phyloP scores from a whole-genome alignment of 2,888 invertebrate species.

The Cheiracanthium punctorium region DNA sequence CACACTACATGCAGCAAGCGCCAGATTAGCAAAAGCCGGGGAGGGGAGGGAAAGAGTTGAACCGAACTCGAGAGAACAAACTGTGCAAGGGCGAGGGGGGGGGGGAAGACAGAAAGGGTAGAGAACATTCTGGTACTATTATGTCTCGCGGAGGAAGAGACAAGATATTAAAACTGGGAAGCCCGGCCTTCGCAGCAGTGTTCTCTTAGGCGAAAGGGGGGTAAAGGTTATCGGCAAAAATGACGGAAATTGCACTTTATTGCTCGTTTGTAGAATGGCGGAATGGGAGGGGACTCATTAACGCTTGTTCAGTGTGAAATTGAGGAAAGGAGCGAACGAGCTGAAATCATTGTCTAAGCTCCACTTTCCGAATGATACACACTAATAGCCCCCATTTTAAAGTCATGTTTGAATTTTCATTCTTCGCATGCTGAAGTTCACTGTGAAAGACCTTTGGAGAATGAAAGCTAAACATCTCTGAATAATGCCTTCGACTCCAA shows the following conservation, averaged over 20 bases:
- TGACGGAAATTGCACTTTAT: conserved; percentile 25
- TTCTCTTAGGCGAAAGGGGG: background rate
- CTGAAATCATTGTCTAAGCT: too few relatives aligned
- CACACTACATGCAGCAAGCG: background rate
- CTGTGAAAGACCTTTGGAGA: too few relatives aligned
- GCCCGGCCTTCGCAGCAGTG: background rate
- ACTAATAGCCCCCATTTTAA: too few relatives aligned
- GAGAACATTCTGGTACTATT: conserved; percentile 25
- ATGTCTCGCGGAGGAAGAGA: conserved; percentile 24
- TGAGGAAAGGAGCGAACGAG: background rate
- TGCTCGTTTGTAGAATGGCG: background rate
- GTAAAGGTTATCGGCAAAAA: conserved; percentile 40
- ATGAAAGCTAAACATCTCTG: too few relatives aligned
- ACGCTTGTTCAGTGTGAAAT: conserved; percentile 3
- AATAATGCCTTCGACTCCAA: too few relatives aligned
- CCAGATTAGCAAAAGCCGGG: conserved; percentile 26
- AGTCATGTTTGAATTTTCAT: too few relatives aligned
- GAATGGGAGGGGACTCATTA: background rate
- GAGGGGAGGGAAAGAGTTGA: background rate
- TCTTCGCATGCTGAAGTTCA: too few relatives aligned
- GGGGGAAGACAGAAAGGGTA: background rate
- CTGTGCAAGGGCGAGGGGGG: background rate
- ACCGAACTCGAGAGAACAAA: too few relatives aligned
- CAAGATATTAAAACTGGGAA: conserved; percentile 24
- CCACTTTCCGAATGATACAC: too few relatives aligned